Percentiles rank a stretch among this genome's conserved stretches.
Evolutionary conservation across 2,113 vertebrate species (phyloP).

Genomic region (Prionailurus viverrinus): DNA sequence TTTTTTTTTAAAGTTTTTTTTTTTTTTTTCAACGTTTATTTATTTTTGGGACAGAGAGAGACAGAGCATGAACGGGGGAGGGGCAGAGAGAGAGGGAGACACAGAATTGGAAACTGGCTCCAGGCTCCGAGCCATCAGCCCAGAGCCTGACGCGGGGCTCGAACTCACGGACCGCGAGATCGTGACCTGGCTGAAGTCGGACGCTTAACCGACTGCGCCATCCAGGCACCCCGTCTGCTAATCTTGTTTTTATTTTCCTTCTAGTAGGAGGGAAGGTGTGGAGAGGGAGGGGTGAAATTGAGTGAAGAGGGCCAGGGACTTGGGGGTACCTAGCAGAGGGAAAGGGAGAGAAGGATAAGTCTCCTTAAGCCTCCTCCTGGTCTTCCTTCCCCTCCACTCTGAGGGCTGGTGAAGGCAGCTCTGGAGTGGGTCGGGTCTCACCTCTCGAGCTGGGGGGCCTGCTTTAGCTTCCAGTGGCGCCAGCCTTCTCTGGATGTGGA

Average conservation of each 20-base stretch:
- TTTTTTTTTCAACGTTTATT: too few relatives aligned
- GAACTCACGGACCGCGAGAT: too few relatives aligned
- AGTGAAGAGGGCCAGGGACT: not conserved
- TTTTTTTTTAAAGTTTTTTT: not conserved
- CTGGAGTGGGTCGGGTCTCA: slow-evolving; percentile 22
- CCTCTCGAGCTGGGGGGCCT: not conserved
- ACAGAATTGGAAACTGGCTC: too few relatives aligned
- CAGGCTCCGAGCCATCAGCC: too few relatives aligned
- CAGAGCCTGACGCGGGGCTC: too few relatives aligned
- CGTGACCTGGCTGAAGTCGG: too few relatives aligned
- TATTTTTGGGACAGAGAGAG: too few relatives aligned
- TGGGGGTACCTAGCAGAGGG: not conserved
- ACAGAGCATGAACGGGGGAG: too few relatives aligned
- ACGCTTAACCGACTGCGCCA: too few relatives aligned
- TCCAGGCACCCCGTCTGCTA: not conserved
- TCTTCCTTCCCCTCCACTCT: not conserved
- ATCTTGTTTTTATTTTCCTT: slow-evolving; percentile 48
- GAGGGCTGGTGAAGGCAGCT: not conserved
- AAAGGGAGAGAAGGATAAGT: not conserved
- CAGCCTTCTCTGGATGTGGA: slow-evolving; percentile 94
- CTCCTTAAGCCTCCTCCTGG: not conserved
- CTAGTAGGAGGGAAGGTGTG: not conserved
- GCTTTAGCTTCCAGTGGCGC: slow-evolving; percentile 91
- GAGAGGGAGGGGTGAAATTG: not conserved
- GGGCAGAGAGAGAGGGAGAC: too few relatives aligned